These are phyloP conservation scores for Tragelaphus imberbis DNA, from an alignment of 2,113 vertebrate genomes.

Conservation along the genomic window DNA sequence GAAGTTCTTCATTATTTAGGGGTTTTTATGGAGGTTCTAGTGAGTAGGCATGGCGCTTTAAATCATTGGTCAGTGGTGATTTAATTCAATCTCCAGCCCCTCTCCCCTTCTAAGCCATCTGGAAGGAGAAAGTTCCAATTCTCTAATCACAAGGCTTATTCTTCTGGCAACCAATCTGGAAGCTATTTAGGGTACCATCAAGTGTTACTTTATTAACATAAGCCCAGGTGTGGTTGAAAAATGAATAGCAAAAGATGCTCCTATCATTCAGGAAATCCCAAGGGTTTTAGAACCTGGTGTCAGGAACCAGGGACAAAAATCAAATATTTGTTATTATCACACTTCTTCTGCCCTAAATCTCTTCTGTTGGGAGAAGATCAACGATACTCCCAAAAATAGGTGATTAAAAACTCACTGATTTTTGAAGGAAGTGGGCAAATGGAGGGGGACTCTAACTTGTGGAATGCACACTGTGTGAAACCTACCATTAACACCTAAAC, in stretches of 20 bases:
- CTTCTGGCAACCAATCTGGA: not conserved
- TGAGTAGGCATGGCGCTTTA: not conserved
- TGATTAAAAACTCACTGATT: not conserved
- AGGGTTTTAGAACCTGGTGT: not conserved
- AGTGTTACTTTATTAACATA: not conserved
- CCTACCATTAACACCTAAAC: not conserved
- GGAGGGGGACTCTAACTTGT: too few species aligned
- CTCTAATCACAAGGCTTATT: not conserved
- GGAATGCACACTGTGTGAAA: not conserved
- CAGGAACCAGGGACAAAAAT: not conserved
- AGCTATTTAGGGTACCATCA: not conserved
- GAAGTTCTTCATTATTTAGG: not conserved
- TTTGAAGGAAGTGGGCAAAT: not conserved
- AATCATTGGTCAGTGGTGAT: not conserved
- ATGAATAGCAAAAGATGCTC: not conserved
- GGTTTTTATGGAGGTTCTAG: not conserved
- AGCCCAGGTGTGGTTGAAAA: not conserved
- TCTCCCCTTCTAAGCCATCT: not conserved
- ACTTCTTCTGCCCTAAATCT: not conserved
- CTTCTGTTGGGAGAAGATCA: not conserved
- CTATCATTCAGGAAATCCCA: not conserved
- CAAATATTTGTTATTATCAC: not conserved
- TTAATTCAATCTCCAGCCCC: not conserved
- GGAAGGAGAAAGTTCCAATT: not conserved
- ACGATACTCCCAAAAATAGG: not conserved